These are phyloP conservation scores for Tribolium castaneum DNA, from an alignment of 1,140 invertebrate genomes.

Conservation along the genomic window DNA sequence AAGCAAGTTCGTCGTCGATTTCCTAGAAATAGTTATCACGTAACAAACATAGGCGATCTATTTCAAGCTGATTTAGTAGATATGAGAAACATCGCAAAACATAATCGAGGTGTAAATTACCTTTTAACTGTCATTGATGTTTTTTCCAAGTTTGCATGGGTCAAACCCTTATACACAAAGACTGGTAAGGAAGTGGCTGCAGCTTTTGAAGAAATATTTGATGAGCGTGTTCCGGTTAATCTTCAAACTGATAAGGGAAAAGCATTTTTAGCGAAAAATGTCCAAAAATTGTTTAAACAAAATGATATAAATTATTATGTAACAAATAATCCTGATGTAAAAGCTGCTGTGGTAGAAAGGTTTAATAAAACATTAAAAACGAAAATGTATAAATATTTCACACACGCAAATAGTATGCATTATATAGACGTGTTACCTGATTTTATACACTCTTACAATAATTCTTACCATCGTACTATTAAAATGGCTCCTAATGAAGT, in stretches of 20 bases:
- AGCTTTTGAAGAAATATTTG: conserved; percentile 34
- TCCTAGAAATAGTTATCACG: conserved; percentile 53
- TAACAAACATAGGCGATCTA: conserved; percentile 59
- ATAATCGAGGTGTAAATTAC: conserved; percentile 63
- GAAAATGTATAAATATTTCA: conserved; percentile 57
- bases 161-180: conserved; percentile 64
- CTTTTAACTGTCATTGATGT: conserved; percentile 65
- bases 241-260: conserved; percentile 56
- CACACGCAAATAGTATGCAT: background rate
- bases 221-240: conserved; percentile 49
- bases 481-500: background rate
- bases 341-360: conserved; percentile 63
- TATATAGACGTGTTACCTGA: background rate
- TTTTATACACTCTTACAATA: background rate
- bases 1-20: conserved; percentile 58
- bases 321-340: conserved; percentile 61
- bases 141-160: conserved; percentile 65
- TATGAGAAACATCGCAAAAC: conserved; percentile 55
- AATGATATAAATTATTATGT: conserved; percentile 60
- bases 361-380: conserved; percentile 64
- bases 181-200: conserved; percentile 49
- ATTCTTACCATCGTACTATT: conserved; percentile 1
- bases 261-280: conserved; percentile 53
- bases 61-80: conserved; percentile 63
- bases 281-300: conserved; percentile 52